phyloP scores from a whole-genome alignment of 2,797 vertebrate genomes.

The Dryobates pubescens region DNA sequence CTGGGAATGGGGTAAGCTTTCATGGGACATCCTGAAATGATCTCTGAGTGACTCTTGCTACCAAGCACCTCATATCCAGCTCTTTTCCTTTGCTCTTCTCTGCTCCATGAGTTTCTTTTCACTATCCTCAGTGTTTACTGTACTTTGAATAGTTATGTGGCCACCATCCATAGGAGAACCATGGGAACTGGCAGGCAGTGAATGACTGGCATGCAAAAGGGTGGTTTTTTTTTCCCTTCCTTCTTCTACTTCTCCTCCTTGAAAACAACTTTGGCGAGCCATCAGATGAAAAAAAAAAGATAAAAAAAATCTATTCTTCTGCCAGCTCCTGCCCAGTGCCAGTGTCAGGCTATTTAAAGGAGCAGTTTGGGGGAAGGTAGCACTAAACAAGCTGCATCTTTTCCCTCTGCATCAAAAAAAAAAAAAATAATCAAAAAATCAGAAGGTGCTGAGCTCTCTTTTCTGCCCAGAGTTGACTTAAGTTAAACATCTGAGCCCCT shows the following conservation, averaged over 20 bases:
- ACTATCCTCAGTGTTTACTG: slow-evolving; percentile 39
- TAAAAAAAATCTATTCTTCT: slow-evolving; percentile 6
- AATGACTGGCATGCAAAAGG: slow-evolving; percentile 62
- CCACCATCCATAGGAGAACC: slow-evolving; percentile 62
- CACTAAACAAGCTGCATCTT: not conserved
- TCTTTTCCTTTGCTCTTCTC: not conserved
- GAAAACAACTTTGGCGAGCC: slow-evolving; percentile 61
- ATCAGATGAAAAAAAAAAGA: slow-evolving; percentile 49
- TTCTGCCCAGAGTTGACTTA: not conserved
- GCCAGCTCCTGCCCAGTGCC: slow-evolving; percentile 56
- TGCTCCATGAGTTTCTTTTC: slow-evolving; percentile 50
- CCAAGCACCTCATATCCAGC: not conserved
- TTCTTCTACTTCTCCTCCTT: slow-evolving; percentile 51
- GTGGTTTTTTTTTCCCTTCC: not conserved
- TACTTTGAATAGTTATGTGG: slow-evolving; percentile 58
- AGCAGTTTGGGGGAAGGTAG: slow-evolving; percentile 16
- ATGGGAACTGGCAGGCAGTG: slow-evolving; percentile 69
- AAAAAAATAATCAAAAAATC: not conserved
- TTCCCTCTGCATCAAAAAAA: not conserved
- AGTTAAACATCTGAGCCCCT: slow-evolving; percentile 29
- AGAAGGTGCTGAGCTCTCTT: not conserved
- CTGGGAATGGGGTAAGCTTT: not conserved
- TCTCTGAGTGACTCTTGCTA: not conserved
- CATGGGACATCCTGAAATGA: not conserved
- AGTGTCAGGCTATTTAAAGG: slow-evolving; percentile 65